A percentile compares a stretch with the other conserved stretches of the same genome.
Conservation (phyloP, 2,113 vertebrate genomes). For the Toxotes jaculatrix region DNA sequence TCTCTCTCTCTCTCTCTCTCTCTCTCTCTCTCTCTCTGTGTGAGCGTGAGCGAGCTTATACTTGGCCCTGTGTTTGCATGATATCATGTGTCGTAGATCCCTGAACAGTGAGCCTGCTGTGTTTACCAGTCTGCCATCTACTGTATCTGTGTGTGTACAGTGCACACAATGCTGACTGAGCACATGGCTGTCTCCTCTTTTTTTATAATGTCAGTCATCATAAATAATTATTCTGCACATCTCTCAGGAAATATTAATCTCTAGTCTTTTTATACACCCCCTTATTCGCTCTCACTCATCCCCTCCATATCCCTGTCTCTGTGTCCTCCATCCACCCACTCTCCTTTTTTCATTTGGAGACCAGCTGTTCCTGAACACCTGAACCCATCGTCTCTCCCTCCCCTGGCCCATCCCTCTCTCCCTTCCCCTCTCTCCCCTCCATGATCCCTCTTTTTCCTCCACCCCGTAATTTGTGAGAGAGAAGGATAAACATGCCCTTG, state of each 20-base stretch:
- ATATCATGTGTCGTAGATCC: constrained; percentile 47
- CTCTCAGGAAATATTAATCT: constrained; percentile 72
- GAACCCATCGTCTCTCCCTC: constrained; percentile 57
- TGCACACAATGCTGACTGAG: constrained; percentile 19
- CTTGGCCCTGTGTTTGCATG: constrained; percentile 58
- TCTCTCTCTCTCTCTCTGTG: background rate
- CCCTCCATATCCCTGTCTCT: constrained; percentile 21
- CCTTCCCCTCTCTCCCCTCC: background rate
- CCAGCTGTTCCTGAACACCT: constrained; percentile 84
- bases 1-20: background rate
- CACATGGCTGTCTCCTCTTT: constrained; percentile 13
- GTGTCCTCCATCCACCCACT: constrained; percentile 35
- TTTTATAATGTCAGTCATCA: constrained; percentile 59
- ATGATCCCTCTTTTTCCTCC: constrained; percentile 42
- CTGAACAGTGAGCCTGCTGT: constrained; percentile 42
- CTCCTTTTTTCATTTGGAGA: constrained; percentile 57
- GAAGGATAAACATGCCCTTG: constrained; percentile 78
- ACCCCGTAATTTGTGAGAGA: constrained; percentile 79
- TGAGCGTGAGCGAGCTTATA: constrained; percentile 12
- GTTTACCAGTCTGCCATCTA: constrained; percentile 57
- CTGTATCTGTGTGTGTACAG: constrained; percentile 63
- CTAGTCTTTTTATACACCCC: constrained; percentile 34
- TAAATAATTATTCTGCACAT: constrained; percentile 44
- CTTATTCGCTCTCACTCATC: constrained; percentile 36
- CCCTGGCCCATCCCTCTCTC: constrained; percentile 17